These are phyloP conservation scores for Danionella dracula DNA, from an alignment of 2,797 vertebrate species.

Conservation along the genomic window DNA sequence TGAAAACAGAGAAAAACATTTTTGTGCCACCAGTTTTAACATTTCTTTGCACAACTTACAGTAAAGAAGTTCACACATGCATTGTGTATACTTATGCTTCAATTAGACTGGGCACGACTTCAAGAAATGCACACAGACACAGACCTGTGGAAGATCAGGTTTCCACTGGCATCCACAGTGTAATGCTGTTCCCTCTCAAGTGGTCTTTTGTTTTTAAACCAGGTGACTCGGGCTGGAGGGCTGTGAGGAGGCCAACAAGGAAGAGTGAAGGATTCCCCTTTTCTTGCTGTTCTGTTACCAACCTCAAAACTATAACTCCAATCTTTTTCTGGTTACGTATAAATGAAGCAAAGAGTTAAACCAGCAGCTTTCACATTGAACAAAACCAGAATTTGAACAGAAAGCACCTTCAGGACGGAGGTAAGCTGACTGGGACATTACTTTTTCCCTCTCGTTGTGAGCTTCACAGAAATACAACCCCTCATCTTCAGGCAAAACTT, in stretches of 20 bases:
- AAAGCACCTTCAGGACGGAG: conserved; percentile 64
- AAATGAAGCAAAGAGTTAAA: background rate
- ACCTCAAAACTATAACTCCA: conserved; percentile 67
- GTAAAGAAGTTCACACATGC: too few relatives aligned
- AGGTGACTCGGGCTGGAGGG: conserved; percentile 61
- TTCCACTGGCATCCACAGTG: conserved; percentile 55
- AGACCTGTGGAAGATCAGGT: conserved; percentile 68
- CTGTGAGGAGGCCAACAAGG: conserved; percentile 65
- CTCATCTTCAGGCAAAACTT: conserved; percentile 63
- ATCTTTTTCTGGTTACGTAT: conserved; percentile 62
- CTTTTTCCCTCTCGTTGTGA: conserved; percentile 54
- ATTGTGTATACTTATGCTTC: too few relatives aligned
- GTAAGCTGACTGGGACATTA: conserved; percentile 60
- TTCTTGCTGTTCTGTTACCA: conserved; percentile 55
- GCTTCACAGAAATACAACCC: conserved; percentile 72
- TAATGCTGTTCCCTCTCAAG: conserved; percentile 43
- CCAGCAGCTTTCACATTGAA: background rate
- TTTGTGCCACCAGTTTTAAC: too few relatives aligned
- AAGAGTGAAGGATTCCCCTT: conserved; percentile 57
- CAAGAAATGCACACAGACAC: background rate
- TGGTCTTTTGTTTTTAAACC: conserved; percentile 67
- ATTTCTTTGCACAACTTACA: too few relatives aligned
- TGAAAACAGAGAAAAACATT: conserved; percentile 41
- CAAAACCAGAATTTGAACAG: conserved; percentile 47
- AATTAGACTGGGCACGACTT: background rate